Evolutionary conservation across 2,797 vertebrate genomes (phyloP), one percentile per base, ranked within the genome.

Genomic region (Sarcophilus harrisii): DNA sequence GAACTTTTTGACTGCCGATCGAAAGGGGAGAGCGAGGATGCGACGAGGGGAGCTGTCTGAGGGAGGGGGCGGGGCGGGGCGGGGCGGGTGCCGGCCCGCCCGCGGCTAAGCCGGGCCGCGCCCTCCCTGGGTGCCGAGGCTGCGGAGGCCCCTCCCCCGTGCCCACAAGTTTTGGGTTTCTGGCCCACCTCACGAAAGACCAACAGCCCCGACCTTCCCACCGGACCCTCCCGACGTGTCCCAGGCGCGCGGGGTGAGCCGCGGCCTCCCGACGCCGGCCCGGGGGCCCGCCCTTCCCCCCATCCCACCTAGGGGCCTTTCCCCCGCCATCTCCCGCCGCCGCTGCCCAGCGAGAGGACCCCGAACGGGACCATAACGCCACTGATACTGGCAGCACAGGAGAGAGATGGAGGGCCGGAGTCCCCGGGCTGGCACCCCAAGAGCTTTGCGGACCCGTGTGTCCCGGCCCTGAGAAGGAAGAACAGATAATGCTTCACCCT

Each of bases 1-100:
- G 92, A 95, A 89, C 93, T 95, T 96, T 95, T 95, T 95, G 96
- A 95, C 96, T 57, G 95, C 96, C 95, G 96, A 97, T 94, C 10
- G 55, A 12, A 32, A 89, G 30, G 92, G 92, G 59, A 66, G 32
- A n/a, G 91, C 13, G 94, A 87, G 13, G 11, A 92, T 57, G 90
- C 5, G 58, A 52, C 4, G 45, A 24, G 32, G 52, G 21, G 81
- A 57, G 52, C 57, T 10, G 28, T 29, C 58, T 24, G 10, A n/a
- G n/a, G n/a, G 89, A 55, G 90, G 58, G 93, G 54, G 87, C n/a
- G 49, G 49, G 49, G 49, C 4, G 49, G 49, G 30, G 3, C 3
- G 29, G 90, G 58, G 30, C 1, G n/a, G 45, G 62, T 57, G 27
- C 55, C 27, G 45, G 24, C 9, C 24, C 2, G 3, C 54, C 49